Conservation (phyloP, 1,140 invertebrate species). For the Drosophila eugracilis region DNA sequence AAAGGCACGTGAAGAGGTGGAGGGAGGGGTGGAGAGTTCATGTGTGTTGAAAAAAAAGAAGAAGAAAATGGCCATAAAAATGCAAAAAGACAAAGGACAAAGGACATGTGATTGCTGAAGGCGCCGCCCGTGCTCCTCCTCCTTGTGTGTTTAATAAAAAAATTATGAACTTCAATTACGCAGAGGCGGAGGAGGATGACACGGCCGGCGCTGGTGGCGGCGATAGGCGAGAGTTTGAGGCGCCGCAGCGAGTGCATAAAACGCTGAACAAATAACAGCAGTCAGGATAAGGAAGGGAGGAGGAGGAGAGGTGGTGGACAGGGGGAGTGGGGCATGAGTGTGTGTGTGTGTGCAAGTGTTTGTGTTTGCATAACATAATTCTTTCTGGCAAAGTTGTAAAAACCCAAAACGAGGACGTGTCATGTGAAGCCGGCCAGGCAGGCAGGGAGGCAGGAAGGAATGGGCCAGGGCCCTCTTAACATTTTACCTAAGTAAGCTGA, state of each 20-base stretch:
- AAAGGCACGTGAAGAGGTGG: too few species aligned
- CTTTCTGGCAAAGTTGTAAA: slow-evolving; percentile 59
- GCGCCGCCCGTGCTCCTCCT: too few species aligned
- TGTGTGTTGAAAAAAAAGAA: slow-evolving; percentile 17
- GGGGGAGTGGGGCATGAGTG: too few species aligned
- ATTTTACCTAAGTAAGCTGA: not conserved
- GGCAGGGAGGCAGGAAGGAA: not conserved
- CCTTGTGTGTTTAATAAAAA: slow-evolving; percentile 58
- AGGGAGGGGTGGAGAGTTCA: too few species aligned
- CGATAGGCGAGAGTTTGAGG: not conserved
- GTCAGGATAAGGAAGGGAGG: slow-evolving; percentile 31
- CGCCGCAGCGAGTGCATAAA: slow-evolving; percentile 51
- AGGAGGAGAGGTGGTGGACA: too few species aligned
- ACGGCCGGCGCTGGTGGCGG: too few species aligned
- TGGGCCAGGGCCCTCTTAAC: not conserved
- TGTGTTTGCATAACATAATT: slow-evolving; percentile 63
- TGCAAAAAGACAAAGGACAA: slow-evolving; percentile 53
- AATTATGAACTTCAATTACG: slow-evolving; percentile 66
- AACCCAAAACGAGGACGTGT: slow-evolving; percentile 53
- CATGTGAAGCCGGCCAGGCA: too few species aligned
- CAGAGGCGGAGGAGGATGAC: not conserved
- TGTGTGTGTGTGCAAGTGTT: slow-evolving; percentile 16
- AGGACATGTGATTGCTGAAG: slow-evolving; percentile 33
- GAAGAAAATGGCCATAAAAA: too few species aligned
- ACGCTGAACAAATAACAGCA: slow-evolving; percentile 54